phyloP scores from a whole-genome alignment of 92 coral and sea anemone genomes.

The Blastomussa wellsi region DNA sequence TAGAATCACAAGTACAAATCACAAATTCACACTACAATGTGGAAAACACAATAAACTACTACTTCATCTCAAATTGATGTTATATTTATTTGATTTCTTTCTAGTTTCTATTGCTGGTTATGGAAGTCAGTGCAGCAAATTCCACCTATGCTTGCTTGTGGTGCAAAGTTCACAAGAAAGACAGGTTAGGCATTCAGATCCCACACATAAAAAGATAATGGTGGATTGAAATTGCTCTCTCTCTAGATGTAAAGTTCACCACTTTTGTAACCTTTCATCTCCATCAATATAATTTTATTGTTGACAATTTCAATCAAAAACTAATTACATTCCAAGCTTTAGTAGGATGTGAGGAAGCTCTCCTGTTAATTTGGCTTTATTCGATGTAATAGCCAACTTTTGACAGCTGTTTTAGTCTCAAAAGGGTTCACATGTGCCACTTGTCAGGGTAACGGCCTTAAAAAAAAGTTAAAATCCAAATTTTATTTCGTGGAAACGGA shows the following conservation, averaged over 20 bases:
- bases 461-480: constrained; percentile 5
- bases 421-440: constrained; percentile 4
- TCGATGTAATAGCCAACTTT: neutral
- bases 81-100: too few species aligned
- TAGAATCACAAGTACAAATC: too few species aligned
- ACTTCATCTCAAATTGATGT: too few species aligned
- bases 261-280: constrained; percentile 1
- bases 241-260: constrained; percentile 8
- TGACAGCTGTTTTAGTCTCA: neutral
- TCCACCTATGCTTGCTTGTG: constrained; percentile 55
- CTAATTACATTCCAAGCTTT: neutral
- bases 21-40: too few species aligned
- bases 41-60: too few species aligned
- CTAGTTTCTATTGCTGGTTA: constrained; percentile 41
- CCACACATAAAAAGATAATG: too few species aligned
- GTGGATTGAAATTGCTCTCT: neutral
- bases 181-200: too few species aligned
- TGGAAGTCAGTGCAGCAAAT: constrained; percentile 53
- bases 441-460: neutral
- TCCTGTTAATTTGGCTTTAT: neutral
- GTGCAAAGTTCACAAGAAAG: constrained; percentile 52
- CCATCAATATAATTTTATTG: neutral
- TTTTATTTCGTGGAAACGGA: neutral
- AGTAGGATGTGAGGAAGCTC: constrained; percentile 1
- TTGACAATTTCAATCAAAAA: neutral